These are phyloP conservation scores for Nilaparvata lugens DNA, from an alignment of 1,140 invertebrate species.

Conservation along the genomic window DNA sequence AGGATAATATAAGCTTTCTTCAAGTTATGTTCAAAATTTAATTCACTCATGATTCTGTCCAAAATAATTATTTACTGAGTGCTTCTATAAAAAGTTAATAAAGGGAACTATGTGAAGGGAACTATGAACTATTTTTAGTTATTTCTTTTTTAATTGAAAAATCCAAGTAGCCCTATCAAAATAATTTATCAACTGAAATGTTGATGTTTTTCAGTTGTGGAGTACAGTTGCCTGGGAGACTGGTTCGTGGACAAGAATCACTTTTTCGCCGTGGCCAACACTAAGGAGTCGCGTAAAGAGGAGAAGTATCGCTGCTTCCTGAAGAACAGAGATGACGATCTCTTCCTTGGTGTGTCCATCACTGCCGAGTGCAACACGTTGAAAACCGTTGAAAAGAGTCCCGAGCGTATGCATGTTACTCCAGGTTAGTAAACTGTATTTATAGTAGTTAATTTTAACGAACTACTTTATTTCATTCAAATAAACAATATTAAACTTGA, in stretches of 20 bases:
- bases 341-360: conserved; percentile 81
- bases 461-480: too few species aligned
- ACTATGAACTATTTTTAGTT: too few species aligned
- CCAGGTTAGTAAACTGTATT: conserved; percentile 55
- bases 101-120: too few species aligned
- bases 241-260: conserved; percentile 95
- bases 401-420: conserved; percentile 77
- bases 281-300: conserved; percentile 86
- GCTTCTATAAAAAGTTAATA: too few species aligned
- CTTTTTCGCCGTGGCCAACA: conserved; percentile 89
- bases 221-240: conserved; percentile 88
- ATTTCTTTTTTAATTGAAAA: conserved; percentile 15
- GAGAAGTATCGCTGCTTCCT: conserved; percentile 90
- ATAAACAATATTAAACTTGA: too few species aligned
- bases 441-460: neutral
- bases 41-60: too few species aligned
- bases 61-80: too few species aligned
- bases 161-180: neutral
- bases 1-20: too few species aligned
- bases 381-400: conserved; percentile 87
- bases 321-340: conserved; percentile 88
- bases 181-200: neutral
- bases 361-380: conserved; percentile 86
- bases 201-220: conserved; percentile 53
- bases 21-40: too few species aligned